Evolutionary conservation across 1,140 invertebrate species (phyloP), one percentile per base, ranked within the genome.

Genomic region (Steinernema feltiae): DNA sequence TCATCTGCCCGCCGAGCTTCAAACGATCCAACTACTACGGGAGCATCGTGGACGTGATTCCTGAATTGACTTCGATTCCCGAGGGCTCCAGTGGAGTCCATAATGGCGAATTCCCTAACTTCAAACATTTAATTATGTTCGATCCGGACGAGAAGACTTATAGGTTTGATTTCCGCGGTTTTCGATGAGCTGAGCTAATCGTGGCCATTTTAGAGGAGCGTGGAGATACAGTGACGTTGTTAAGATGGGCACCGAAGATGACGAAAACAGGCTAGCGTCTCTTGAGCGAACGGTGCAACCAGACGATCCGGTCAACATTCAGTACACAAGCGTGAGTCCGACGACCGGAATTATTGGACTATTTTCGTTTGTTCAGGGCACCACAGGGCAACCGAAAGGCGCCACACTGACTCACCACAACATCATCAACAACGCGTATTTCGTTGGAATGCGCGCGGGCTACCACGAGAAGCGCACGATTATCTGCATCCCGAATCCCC

Each of bases 301-400:
- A 84, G 80, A 76, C 77, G 82, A 84, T 79, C 76, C 86, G n/a
- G 75, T 79, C 1, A 86, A 87, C 75, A 82, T 87, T 77, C 82
- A 84, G 74, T 82, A 83, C 73, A 87, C 85, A 53, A 82, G 79
- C 75, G 85, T 83, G 32, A 76, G 70, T 30, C 29, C 0, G 2
- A 7, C 24, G 2, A 12, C 53, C 12, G 53, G 7, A 7, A 3
- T 27, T 63, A 27, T 3, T 15, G 7, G 7, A 15, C 7, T 27
- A 3, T 27, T 27, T 27, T 63, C 24, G 15, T 21, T 63, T 17
- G 83, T 88, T 76, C 82, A 91, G 90, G 91, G 91, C n/a, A 93
- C 93, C 1, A 94, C 92, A 69, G 94, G 94, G 0, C 89, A 89
- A 35, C 93, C 95, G 0, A 98, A 98, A 88, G 95, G 92, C 17